Evolutionary conservation across 1,140 invertebrate genomes (phyloP).

Genomic region (Hydropsyche tenuis): DNA sequence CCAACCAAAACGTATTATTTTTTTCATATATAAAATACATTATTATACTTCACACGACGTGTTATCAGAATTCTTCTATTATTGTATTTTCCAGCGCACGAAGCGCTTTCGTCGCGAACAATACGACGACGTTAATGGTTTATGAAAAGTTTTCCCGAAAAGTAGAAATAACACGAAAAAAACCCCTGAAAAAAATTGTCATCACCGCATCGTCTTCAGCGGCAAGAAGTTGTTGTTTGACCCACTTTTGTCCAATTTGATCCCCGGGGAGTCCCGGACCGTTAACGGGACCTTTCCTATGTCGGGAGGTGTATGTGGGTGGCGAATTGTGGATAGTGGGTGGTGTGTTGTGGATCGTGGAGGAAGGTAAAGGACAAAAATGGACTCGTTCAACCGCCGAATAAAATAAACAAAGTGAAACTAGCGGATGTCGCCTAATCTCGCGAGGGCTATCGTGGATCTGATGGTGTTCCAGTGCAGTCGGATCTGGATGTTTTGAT

Average conservation of each 20-base stretch:
- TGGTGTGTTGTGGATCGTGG: neutral
- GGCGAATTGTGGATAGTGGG: too few relatives aligned
- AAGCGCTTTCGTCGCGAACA: neutral
- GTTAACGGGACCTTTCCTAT: too few relatives aligned
- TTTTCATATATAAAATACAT: too few relatives aligned
- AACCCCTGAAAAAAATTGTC: neutral
- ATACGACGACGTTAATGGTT: constrained; percentile 14
- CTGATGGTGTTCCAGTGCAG: neutral
- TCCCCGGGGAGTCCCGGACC: too few relatives aligned
- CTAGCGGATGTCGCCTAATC: constrained; percentile 13
- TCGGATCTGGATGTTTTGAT: neutral
- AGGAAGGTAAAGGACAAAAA: neutral
- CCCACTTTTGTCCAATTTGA: constrained; percentile 1
- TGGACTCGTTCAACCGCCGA: constrained; percentile 2
- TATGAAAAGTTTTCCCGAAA: neutral
- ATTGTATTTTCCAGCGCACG: neutral
- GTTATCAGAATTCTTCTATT: too few relatives aligned
- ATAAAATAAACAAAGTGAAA: constrained; percentile 14
- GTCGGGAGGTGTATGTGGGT: too few relatives aligned
- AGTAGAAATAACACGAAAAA: too few relatives aligned
- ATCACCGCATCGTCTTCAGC: neutral
- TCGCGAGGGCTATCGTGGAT: neutral
- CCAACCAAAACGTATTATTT: too few relatives aligned
- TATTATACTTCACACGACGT: too few relatives aligned
- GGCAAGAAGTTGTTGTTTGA: constrained; percentile 19